Base-by-base conservation (phyloP, 2,113 vertebrate species). In the Noctilio leporinus region DNA sequence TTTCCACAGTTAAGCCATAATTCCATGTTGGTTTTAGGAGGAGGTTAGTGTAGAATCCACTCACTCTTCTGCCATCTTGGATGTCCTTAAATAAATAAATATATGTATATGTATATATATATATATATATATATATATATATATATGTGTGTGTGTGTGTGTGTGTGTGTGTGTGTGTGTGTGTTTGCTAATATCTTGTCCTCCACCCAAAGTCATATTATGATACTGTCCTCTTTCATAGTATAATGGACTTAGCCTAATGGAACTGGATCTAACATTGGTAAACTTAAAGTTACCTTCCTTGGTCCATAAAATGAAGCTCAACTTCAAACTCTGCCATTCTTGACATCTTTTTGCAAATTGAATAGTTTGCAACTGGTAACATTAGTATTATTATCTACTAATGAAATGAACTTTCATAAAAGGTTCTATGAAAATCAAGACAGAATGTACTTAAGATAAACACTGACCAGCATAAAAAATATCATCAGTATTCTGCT, bases 361-460 rank as follows among this genome's bases (percentile, higher is more conserved):
- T 4, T 3, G 3, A 95, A 82, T 26, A 33, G 19, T 49, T 75
- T 89, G n/a, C 33, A 89, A 28, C 45, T 87, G 30, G 38, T 22
- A 70, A 33, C 40, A 85, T 14, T 24, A 33, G 53, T 49, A 62
- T 67, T 67, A 45, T 30, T 59, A 73, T 35, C 55, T 65, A 87
- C 12, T 30, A 47, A 67, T 55, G 38, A 59, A 93, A 89, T 67
- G 62, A 75, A 85, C 53, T 86, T 75, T 62, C n/a, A 82, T 76
- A 86, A 80, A 93, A 7, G 11, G 92, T 4, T 65, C 28, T 67
- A 22, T 43, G 33, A 35, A 92, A 81, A 43, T 38, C 82, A 73
- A 82, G 38, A 33, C 40, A 94, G 8, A 92, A 94, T 83, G 7
- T 91, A 82, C 38, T 76, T 89, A 93, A 89, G 78, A 69, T 73